These are phyloP conservation scores for Leistus spinibarbis DNA, from an alignment of 2,888 invertebrate genomes.

Conservation along the genomic window DNA sequence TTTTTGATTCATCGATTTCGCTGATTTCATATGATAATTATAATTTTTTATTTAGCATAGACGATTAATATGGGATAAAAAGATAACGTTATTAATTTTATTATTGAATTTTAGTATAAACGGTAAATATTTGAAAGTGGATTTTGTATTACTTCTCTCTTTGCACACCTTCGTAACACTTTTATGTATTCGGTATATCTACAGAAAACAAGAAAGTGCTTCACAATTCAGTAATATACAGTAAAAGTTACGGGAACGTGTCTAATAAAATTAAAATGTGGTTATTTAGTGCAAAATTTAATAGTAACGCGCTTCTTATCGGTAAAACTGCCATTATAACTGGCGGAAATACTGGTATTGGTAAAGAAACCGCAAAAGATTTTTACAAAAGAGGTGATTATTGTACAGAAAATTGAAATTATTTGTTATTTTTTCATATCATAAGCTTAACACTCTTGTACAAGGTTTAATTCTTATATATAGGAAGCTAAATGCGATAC, in stretches of 20 bases:
- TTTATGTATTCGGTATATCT: neutral
- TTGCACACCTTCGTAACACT: neutral
- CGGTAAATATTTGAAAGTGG: neutral
- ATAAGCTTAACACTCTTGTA: too few relatives aligned
- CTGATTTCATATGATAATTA: too few relatives aligned
- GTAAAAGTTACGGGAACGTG: neutral
- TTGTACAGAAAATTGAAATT: neutral
- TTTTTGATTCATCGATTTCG: too few relatives aligned
- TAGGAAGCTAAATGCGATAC: too few relatives aligned
- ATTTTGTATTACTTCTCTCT: neutral
- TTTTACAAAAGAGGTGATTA: conserved; percentile 49
- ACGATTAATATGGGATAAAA: too few relatives aligned
- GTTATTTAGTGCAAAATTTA: conserved; percentile 25
- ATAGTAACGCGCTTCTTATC: conserved; percentile 13
- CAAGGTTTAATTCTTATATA: too few relatives aligned
- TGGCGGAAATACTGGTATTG: conserved; percentile 57
- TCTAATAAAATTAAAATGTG: conserved; percentile 19
- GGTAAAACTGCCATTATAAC: conserved; percentile 50
- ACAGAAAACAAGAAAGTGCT: neutral
- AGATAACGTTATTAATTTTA: too few relatives aligned
- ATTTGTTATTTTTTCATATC: too few relatives aligned
- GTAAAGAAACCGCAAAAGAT: conserved; percentile 50
- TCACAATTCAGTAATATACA: neutral
- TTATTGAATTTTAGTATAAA: too few relatives aligned
- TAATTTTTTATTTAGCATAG: too few relatives aligned